Percentiles rank a stretch among this genome's conserved stretches.
Conservation (phyloP, 2,113 vertebrate genomes). For the Thamnophis sirtalis region DNA sequence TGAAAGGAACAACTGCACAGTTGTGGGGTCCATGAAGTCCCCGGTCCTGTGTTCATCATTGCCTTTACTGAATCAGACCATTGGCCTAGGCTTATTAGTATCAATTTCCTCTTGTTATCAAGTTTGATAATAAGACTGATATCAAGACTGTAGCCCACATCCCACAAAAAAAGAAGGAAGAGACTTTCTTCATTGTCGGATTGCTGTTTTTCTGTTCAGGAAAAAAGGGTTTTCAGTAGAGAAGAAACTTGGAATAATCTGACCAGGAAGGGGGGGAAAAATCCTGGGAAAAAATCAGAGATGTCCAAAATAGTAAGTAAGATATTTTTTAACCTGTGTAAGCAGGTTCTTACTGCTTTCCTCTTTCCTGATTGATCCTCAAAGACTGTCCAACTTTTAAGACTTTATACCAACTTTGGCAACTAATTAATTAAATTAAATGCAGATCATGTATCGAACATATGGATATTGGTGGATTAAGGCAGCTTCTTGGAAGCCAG, state of each 20-base stretch:
- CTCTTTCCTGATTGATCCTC: neutral
- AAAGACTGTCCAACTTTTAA: neutral
- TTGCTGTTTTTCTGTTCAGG: neutral
- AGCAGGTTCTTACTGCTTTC: neutral
- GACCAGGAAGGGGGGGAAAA: neutral
- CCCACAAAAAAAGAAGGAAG: neutral
- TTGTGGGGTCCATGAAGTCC: neutral
- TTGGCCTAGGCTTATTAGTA: neutral
- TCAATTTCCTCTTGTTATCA: neutral
- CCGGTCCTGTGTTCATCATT: neutral
- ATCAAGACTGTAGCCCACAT: neutral
- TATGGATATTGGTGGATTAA: neutral
- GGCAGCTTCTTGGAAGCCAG: neutral
- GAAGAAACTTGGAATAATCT: neutral
- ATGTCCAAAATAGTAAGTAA: neutral
- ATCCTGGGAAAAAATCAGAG: neutral
- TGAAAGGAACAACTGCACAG: neutral
- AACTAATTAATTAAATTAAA: neutral
- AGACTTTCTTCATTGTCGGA: neutral
- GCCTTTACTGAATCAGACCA: neutral
- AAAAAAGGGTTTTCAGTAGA: neutral
- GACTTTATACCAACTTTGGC: neutral
- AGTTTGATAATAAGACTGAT: too few species aligned
- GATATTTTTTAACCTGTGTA: neutral
- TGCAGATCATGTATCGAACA: neutral